phyloP scores from a whole-genome alignment of 2,113 vertebrate species.

The Myotis brandtii region DNA sequence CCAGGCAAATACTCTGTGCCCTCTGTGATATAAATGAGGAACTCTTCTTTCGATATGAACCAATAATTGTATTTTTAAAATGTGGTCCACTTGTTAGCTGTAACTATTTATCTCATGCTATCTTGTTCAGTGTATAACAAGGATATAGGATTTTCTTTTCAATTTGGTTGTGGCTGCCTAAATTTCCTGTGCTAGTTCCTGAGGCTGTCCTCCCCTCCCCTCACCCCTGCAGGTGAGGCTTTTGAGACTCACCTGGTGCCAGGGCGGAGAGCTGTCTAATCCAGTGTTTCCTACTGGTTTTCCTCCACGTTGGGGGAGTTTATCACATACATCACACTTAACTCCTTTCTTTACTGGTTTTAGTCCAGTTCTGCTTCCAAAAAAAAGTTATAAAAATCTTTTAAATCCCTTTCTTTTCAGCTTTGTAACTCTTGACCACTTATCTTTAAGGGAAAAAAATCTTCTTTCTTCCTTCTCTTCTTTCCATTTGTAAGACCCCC shows the following conservation, averaged over 20 bases:
- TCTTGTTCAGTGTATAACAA: not conserved
- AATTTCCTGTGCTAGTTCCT: fast-evolving
- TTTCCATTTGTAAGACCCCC: not conserved
- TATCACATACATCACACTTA: no score
- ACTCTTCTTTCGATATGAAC: not conserved
- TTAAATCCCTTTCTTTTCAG: not conserved
- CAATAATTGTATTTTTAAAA: not conserved
- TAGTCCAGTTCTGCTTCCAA: not conserved
- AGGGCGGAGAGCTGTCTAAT: fast-evolving
- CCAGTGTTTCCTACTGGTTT: not conserved
- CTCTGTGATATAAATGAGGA: not conserved
- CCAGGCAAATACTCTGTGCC: not conserved
- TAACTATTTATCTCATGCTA: not conserved
- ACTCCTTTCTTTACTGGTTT: not conserved
- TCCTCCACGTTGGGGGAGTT: not conserved
- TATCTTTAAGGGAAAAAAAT: not conserved
- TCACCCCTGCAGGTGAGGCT: not conserved
- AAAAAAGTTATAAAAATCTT: not conserved
- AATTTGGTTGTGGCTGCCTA: not conserved
- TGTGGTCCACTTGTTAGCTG: not conserved
- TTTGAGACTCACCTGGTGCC: not conserved
- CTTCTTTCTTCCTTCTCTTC: not conserved
- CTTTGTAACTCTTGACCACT: not conserved
- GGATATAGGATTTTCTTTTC: not conserved
- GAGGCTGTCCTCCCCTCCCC: not conserved